A percentile compares a stretch with the other conserved stretches of the same genome.
Conservation (phyloP, 2,888 invertebrate genomes). For the Ormyrus pomaceus region DNA sequence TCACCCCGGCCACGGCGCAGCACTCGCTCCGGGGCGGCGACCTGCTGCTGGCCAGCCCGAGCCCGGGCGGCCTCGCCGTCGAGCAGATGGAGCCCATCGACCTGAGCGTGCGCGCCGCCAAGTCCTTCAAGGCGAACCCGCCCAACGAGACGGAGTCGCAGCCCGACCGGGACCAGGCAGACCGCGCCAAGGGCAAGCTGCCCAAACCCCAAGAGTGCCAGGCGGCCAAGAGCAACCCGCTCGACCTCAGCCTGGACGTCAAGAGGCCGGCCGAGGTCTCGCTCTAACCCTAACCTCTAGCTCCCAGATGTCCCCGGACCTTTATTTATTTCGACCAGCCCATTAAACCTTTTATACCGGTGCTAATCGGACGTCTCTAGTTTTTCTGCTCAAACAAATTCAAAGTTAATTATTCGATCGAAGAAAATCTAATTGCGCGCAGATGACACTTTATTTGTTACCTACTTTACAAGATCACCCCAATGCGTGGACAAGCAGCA, state of each 20-base stretch:
- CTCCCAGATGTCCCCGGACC: not conserved
- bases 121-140: conserved; percentile 64
- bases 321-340: not conserved
- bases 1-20: conserved; percentile 69
- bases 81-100: conserved; percentile 77
- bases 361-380: no score
- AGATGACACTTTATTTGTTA: no score
- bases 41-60: conserved; percentile 73
- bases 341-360: not conserved
- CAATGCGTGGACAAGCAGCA: no score
- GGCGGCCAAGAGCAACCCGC: conserved; percentile 69
- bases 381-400: no score
- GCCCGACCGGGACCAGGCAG: conserved; percentile 53
- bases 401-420: no score
- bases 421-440: no score
- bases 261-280: conserved; percentile 65
- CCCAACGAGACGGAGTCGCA: conserved; percentile 56
- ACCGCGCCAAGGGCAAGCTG: not conserved
- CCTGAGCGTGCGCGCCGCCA: conserved; percentile 72
- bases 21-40: conserved; percentile 72
- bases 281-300: conserved; percentile 14
- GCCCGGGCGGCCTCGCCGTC: conserved; percentile 73
- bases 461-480: no score
- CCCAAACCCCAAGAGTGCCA: conserved; percentile 52
- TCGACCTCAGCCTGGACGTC: conserved; percentile 70